Percentiles rank a stretch among this genome's conserved stretches.
phyloP scores from a whole-genome alignment of 2,797 vertebrate species.

The Lithobates pipiens region DNA sequence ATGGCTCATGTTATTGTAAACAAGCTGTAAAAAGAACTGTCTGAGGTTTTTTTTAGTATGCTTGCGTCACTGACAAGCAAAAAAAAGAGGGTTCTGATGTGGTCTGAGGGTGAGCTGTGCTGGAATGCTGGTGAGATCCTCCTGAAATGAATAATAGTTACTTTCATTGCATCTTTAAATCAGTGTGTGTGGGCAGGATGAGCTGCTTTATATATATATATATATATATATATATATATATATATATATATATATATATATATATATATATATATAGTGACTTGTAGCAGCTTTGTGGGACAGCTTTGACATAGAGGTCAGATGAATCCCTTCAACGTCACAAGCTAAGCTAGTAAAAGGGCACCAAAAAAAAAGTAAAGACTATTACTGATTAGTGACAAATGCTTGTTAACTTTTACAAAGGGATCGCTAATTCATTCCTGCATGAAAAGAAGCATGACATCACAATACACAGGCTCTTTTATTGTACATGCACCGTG shows the following conservation, averaged over 20 bases:
- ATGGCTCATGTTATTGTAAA: constrained; percentile 17
- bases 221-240: background rate
- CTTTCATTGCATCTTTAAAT: constrained; percentile 34
- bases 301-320: constrained; percentile 64
- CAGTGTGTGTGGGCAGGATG: constrained; percentile 39
- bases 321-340: constrained; percentile 57
- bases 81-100: background rate
- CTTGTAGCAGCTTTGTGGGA: constrained; percentile 59
- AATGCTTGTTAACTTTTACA: background rate
- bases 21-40: background rate
- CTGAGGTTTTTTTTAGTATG: background rate
- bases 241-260: background rate
- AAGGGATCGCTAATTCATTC: constrained; percentile 66
- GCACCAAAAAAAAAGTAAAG: background rate
- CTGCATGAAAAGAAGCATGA: constrained; percentile 58
- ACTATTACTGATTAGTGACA: constrained; percentile 56
- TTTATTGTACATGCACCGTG: background rate
- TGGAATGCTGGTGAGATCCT: background rate
- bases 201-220: background rate
- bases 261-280: background rate
- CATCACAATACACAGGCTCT: constrained; percentile 40
- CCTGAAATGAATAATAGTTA: background rate
- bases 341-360: constrained; percentile 58
- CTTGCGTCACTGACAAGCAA: background rate
- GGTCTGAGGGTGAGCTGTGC: constrained; percentile 27